Conservation (phyloP, 1,140 invertebrate genomes). For the Tetramorium alpestre region DNA sequence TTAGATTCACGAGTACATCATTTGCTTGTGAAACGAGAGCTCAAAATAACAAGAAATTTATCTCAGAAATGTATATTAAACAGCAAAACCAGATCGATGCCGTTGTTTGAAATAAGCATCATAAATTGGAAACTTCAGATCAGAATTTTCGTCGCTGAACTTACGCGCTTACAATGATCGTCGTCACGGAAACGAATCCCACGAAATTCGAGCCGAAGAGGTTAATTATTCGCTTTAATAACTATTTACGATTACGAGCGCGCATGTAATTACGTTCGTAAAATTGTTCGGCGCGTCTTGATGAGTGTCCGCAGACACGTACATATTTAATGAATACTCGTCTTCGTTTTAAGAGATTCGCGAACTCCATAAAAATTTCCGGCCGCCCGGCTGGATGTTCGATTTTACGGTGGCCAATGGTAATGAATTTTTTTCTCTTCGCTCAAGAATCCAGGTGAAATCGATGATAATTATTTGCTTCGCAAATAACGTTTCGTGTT, state of each 20-base stretch:
- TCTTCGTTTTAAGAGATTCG: conserved; percentile 33
- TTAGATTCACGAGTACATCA: not conserved
- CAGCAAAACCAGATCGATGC: not conserved
- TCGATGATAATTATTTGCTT: conserved; percentile 1
- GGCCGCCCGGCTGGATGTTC: not conserved
- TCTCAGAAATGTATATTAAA: not conserved
- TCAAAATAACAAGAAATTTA: not conserved
- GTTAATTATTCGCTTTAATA: conserved; percentile 51
- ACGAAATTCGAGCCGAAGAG: not conserved
- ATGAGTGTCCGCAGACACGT: conserved; percentile 21
- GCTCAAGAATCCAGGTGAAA: conserved; percentile 19
- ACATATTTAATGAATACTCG: conserved; percentile 31
- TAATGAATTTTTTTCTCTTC: not conserved
- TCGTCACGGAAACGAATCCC: not conserved
- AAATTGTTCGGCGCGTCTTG: conserved; percentile 6
- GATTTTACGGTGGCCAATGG: not conserved
- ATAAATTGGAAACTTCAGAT: not conserved
- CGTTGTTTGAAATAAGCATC: not conserved
- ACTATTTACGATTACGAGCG: conserved; percentile 51
- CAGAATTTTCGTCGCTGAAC: not conserved
- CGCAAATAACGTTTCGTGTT: not conserved
- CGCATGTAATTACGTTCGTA: conserved; percentile 40
- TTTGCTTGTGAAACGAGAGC: not conserved
- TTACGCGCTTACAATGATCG: not conserved
- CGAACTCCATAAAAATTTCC: conserved; percentile 41